phyloP scores from a whole-genome alignment of 2,113 vertebrate genomes.

The Bungarus multicinctus region DNA sequence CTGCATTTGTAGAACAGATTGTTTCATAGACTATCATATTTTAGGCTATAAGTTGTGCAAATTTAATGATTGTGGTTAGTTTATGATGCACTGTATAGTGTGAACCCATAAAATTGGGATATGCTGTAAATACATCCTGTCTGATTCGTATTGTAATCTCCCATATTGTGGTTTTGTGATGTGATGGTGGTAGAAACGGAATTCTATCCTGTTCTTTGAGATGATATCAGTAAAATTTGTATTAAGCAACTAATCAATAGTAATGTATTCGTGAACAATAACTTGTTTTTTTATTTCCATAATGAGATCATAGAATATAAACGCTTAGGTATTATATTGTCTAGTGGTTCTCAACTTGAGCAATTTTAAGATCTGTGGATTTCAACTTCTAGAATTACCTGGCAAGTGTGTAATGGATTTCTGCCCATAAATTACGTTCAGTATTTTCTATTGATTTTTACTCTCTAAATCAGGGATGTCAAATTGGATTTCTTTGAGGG shows the following conservation, averaged over 20 bases:
- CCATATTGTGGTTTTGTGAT: not conserved
- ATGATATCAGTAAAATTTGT: not conserved
- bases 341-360: not conserved
- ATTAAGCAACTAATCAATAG: not conserved
- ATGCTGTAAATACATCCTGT: not conserved
- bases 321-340: not conserved
- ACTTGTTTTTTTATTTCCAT: not conserved
- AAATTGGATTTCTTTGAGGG: no score
- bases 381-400: not conserved
- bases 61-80: not conserved
- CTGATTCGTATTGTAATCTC: not conserved
- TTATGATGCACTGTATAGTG: not conserved
- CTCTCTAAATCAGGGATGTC: not conserved
- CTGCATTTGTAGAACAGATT: not conserved
- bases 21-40: not conserved
- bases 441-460: not conserved
- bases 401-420: not conserved
- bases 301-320: not conserved
- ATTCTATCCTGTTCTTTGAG: not conserved
- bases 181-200: not conserved
- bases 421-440: not conserved
- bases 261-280: not conserved
- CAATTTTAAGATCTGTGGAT: not conserved
- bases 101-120: not conserved
- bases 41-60: not conserved